Conservation (phyloP, 2,113 vertebrate genomes). For the Microcebus ravelobensis region DNA sequence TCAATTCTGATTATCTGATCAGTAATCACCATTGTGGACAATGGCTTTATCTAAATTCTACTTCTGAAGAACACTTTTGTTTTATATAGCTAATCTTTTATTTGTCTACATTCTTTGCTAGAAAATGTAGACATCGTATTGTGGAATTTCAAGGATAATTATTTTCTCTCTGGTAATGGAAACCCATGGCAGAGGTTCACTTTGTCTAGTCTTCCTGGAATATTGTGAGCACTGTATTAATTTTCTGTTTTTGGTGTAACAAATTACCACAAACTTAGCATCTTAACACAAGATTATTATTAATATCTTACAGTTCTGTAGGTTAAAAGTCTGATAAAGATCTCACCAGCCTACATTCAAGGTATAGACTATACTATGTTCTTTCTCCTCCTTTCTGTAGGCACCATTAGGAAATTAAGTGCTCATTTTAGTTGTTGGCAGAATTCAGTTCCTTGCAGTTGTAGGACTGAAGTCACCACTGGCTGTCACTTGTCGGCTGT, state of each 20-base stretch:
- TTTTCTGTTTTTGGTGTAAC: neutral
- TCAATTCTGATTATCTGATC: neutral
- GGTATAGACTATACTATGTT: too few relatives aligned
- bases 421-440: neutral
- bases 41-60: constrained; percentile 11
- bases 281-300: neutral
- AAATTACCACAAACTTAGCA: neutral
- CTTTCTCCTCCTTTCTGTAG: neutral
- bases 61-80: neutral
- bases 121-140: neutral
- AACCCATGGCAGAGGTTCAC: neutral
- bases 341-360: neutral
- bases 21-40: neutral
- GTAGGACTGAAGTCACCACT: neutral
- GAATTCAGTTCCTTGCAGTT: neutral
- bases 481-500: neutral
- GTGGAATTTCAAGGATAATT: neutral
- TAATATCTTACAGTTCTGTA: neutral
- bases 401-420: neutral
- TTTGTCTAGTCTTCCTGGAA: neutral
- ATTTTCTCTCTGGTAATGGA: neutral
- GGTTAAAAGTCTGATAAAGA: neutral
- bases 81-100: neutral
- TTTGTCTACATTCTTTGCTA: neutral
- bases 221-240: neutral